phyloP scores from a whole-genome alignment of 64 coral and sea anemone genomes.

The Montipora foliosa region DNA sequence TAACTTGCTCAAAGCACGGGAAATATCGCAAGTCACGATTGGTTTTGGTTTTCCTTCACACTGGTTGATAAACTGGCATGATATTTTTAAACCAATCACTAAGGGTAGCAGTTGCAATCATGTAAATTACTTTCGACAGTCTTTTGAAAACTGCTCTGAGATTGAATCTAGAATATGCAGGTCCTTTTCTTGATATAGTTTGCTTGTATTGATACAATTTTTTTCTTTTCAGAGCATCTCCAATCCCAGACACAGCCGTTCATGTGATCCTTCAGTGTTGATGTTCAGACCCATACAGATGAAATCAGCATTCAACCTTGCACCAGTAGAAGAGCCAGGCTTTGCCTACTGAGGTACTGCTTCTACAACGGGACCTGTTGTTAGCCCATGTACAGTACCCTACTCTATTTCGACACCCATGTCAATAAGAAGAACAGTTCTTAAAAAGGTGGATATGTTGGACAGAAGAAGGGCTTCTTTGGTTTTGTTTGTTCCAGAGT shows the following conservation, averaged over 20 bases:
- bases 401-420: neutral
- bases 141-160: too few species aligned
- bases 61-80: too few species aligned
- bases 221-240: constrained; percentile 70
- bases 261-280: constrained; percentile 80
- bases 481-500: neutral
- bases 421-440: neutral
- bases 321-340: constrained; percentile 94
- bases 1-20: too few species aligned
- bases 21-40: too few species aligned
- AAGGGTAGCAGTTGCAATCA: too few species aligned
- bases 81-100: too few species aligned
- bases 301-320: constrained; percentile 77
- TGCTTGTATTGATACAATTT: neutral
- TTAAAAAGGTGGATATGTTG: neutral
- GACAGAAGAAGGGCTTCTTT: too few species aligned
- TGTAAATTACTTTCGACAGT: too few species aligned
- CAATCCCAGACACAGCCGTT: constrained; percentile 48
- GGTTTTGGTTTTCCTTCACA: too few species aligned
- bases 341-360: constrained; percentile 66
- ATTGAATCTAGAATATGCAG: too few species aligned
- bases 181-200: too few species aligned
- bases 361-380: neutral
- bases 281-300: constrained; percentile 87
- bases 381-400: neutral